Evolutionary conservation across 1,140 invertebrate species (phyloP).

Genomic region (Cyclargus thomasi): DNA sequence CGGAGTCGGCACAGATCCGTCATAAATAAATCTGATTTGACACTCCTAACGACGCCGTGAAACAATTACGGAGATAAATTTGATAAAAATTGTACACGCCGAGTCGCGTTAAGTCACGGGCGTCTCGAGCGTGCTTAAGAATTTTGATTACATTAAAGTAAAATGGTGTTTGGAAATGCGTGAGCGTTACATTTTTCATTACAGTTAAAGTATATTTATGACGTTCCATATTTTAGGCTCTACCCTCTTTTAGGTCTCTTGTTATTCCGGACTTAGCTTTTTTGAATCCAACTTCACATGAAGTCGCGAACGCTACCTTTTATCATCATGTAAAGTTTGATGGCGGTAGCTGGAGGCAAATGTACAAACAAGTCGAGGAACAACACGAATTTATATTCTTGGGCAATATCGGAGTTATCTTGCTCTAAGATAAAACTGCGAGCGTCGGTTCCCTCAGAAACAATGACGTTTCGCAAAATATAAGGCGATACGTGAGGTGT

Average conservation of each 20-base stretch:
- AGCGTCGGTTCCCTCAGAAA: neutral
- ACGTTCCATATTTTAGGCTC: neutral
- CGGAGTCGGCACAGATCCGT: constrained; percentile 37
- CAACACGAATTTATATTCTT: neutral
- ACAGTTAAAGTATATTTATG: neutral
- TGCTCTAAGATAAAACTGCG: neutral
- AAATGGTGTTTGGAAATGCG: neutral
- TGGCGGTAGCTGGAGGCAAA: neutral
- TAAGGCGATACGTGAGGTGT: constrained; percentile 18
- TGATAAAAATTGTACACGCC: constrained; percentile 39
- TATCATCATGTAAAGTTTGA: neutral
- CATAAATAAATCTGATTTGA: constrained; percentile 66
- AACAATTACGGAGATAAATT: constrained; percentile 48
- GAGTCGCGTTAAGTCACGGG: constrained; percentile 23
- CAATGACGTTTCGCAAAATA: constrained; percentile 16
- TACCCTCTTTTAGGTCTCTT: neutral
- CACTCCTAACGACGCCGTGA: constrained; percentile 42
- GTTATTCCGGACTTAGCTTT: too few species aligned
- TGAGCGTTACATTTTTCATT: neutral
- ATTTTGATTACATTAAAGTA: constrained; percentile 6
- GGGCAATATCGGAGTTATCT: neutral
- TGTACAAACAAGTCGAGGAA: neutral
- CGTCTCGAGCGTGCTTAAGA: constrained; percentile 15
- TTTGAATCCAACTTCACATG: too few species aligned
- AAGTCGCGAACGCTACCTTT: neutral